Evolutionary conservation across 2,888 invertebrate species (phyloP).

Genomic region (Phrixothrix hirtus): DNA sequence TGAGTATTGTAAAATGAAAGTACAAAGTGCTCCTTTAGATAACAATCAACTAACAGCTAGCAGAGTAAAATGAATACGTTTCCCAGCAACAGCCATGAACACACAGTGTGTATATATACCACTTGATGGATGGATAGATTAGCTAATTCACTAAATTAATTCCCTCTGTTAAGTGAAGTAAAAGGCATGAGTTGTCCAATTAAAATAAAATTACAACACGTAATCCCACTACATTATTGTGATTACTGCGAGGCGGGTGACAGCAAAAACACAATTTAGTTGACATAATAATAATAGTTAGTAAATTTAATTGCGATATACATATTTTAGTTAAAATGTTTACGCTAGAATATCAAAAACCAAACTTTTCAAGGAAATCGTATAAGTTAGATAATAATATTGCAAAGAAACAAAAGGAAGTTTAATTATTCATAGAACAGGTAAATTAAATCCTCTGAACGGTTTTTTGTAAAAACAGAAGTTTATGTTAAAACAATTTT

Average conservation of each 20-base stretch:
- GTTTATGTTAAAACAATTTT: too few species aligned
- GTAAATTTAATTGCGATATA: slow-evolving; percentile 26
- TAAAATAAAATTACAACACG: slow-evolving; percentile 33
- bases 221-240: slow-evolving; percentile 31
- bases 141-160: slow-evolving; percentile 47
- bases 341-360: background rate
- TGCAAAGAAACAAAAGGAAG: background rate
- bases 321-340: slow-evolving; percentile 19
- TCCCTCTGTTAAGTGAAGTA: slow-evolving; percentile 42
- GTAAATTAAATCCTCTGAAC: background rate
- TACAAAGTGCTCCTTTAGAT: too few species aligned
- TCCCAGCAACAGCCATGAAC: slow-evolving; percentile 38
- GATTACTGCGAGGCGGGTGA: slow-evolving; percentile 25
- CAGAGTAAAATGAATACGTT: slow-evolving; percentile 23
- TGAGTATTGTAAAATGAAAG: background rate
- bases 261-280: slow-evolving; percentile 23
- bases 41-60: slow-evolving; percentile 10
- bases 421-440: background rate
- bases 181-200: slow-evolving; percentile 34
- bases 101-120: slow-evolving; percentile 34
- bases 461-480: too few species aligned
- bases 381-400: background rate
- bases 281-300: slow-evolving; percentile 21
- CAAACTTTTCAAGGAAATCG: background rate
- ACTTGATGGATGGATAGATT: slow-evolving; percentile 44